Evolutionary conservation across 2,113 vertebrate genomes (phyloP).

Genomic region (Sylvicapra grimmia): DNA sequence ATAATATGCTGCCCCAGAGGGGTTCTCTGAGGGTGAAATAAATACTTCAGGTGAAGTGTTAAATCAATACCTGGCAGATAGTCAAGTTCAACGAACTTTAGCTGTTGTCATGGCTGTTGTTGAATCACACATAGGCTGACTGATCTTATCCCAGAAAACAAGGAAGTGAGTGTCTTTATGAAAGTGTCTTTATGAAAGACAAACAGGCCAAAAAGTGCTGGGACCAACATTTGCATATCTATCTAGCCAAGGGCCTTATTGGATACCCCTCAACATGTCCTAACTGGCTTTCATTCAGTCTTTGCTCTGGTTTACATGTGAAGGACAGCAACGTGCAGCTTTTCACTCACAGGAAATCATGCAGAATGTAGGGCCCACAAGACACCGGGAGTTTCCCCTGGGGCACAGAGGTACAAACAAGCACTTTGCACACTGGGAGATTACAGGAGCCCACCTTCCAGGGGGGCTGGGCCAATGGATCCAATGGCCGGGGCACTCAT

Average conservation of each 20-base stretch:
- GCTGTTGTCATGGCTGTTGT: not conserved
- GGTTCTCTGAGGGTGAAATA: not conserved
- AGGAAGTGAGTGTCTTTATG: too few relatives aligned
- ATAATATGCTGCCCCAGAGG: not conserved
- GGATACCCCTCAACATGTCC: not conserved
- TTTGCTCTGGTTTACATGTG: not conserved
- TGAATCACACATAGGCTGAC: not conserved
- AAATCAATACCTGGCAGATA: not conserved
- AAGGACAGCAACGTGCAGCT: not conserved
- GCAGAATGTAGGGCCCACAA: not conserved
- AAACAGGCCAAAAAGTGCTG: not conserved
- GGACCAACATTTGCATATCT: not conserved
- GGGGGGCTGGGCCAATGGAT: constrained; percentile 45
- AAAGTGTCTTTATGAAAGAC: not conserved
- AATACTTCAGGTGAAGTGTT: not conserved
- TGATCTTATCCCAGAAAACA: not conserved
- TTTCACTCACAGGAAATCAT: not conserved
- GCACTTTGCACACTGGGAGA: constrained; percentile 19
- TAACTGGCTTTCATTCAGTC: not conserved
- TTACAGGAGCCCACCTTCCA: constrained; percentile 54
- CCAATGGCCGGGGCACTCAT: constrained; percentile 54
- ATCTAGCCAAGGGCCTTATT: not conserved
- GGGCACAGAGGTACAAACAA: not conserved
- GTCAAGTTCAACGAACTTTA: not conserved
- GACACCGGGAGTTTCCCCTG: not conserved